Conservation (phyloP, 2,888 invertebrate genomes). For the Exocentrus adspersus region DNA sequence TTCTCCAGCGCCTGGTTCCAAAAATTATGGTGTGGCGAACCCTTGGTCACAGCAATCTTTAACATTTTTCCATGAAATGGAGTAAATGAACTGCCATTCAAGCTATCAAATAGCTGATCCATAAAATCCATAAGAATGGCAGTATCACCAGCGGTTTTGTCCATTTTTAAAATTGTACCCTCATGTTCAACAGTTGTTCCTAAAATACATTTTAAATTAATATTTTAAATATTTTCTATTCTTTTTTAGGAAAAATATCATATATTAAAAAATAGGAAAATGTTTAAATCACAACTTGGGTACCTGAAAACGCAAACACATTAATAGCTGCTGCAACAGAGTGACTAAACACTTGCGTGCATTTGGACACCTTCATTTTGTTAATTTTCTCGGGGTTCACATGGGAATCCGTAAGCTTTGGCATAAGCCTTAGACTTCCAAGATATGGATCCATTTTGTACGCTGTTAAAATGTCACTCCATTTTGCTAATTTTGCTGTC, state of each 20-base stretch:
- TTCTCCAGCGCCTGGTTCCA: constrained; percentile 24
- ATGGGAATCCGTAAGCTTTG: constrained; percentile 30
- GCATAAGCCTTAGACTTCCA: constrained; percentile 25
- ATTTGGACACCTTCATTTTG: constrained; percentile 37
- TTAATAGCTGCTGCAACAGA: not conserved
- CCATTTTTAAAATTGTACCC: not conserved
- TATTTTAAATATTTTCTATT: not conserved
- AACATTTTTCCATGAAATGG: constrained; percentile 2
- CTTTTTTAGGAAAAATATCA: no score
- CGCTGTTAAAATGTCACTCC: constrained; percentile 11
- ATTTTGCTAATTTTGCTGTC: no score
- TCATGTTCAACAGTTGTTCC: constrained; percentile 7
- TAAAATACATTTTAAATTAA: not conserved
- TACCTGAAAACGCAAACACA: constrained; percentile 4
- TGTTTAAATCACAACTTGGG: no score
- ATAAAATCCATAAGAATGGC: constrained; percentile 16
- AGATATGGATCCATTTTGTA: constrained; percentile 31
- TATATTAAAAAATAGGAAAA: no score
- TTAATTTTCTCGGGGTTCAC: constrained; percentile 27
- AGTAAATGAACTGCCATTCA: constrained; percentile 19
- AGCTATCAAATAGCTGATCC: constrained; percentile 27
- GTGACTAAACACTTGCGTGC: constrained; percentile 24
- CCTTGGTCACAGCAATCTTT: constrained; percentile 7
- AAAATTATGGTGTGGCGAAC: constrained; percentile 22
- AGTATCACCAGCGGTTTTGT: constrained; percentile 26